Percentiles rank a stretch among this genome's conserved stretches.
phyloP scores from a whole-genome alignment of 2,797 vertebrate genomes.

The Geotria australis region DNA sequence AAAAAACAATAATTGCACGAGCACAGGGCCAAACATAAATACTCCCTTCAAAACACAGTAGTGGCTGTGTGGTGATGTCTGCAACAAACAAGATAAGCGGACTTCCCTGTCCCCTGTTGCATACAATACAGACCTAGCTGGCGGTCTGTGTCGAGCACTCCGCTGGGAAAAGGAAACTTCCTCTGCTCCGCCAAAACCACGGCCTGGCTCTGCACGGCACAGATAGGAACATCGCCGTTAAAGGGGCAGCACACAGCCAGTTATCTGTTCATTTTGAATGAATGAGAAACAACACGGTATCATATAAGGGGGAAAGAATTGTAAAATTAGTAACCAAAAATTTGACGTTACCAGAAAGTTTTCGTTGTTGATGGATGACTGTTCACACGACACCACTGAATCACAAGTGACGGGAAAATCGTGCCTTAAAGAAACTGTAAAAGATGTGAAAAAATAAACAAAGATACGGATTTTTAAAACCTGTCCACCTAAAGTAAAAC shows the following conservation, averaged over 20 bases:
- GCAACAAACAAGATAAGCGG: too few species aligned
- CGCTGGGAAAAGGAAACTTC: slow-evolving; percentile 63
- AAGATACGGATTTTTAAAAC: too few species aligned
- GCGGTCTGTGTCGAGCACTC: slow-evolving; percentile 54
- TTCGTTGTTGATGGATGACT: neutral
- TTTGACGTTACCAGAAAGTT: neutral
- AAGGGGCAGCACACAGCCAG: neutral
- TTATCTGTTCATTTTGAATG: neutral
- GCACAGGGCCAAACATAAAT: too few species aligned
- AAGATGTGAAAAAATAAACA: too few species aligned
- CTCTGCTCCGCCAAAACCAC: slow-evolving; percentile 66
- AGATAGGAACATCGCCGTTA: neutral
- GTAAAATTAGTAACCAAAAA: neutral
- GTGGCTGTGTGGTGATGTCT: too few species aligned
- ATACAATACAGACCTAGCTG: slow-evolving; percentile 37
- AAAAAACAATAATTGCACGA: too few species aligned
- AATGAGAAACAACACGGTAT: neutral
- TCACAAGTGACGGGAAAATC: too few species aligned
- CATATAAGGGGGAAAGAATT: neutral
- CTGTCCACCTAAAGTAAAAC: too few species aligned
- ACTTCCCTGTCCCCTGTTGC: too few species aligned
- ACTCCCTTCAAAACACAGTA: too few species aligned
- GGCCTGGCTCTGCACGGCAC: slow-evolving; percentile 44
- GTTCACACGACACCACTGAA: neutral
- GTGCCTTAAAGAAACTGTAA: too few species aligned